Percentiles rank a stretch among this genome's conserved stretches.
phyloP scores from a whole-genome alignment of 2,113 vertebrate species.

The Boulengeromyrus knoepffleri region DNA sequence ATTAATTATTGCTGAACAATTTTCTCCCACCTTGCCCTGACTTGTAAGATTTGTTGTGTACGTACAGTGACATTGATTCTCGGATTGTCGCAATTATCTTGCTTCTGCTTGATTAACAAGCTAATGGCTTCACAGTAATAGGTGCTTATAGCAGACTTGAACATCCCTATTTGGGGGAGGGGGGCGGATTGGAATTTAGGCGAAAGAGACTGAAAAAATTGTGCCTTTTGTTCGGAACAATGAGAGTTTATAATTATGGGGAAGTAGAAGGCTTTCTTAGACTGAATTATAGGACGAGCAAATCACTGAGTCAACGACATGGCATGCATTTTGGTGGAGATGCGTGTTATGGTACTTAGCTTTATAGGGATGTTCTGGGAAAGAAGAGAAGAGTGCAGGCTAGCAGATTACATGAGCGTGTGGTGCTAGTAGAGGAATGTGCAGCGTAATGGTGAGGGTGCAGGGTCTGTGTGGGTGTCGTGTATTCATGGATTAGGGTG shows the following conservation, averaged over 20 bases:
- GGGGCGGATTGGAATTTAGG: not conserved
- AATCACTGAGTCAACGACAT: not conserved
- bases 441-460: not conserved
- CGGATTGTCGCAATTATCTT: conserved; percentile 60
- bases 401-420: not conserved
- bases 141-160: not conserved
- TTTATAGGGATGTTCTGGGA: not conserved
- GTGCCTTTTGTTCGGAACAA: not conserved
- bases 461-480: not conserved
- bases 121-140: conserved; percentile 38
- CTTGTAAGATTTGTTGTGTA: conserved; percentile 49
- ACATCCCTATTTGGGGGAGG: not conserved
- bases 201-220: not conserved
- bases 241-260: not conserved
- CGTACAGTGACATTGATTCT: conserved; percentile 53
- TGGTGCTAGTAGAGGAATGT: not conserved
- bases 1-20: conserved; percentile 47
- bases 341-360: not conserved
- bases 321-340: not conserved
- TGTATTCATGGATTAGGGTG: not conserved
- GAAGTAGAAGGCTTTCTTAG: not conserved
- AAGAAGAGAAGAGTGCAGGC: not conserved
- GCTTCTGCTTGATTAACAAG: conserved; percentile 58
- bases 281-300: not conserved
- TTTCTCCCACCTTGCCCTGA: conserved; percentile 28